These are phyloP conservation scores for Perithous albicinctus DNA, from an alignment of 2,888 invertebrate species.

Conservation along the genomic window DNA sequence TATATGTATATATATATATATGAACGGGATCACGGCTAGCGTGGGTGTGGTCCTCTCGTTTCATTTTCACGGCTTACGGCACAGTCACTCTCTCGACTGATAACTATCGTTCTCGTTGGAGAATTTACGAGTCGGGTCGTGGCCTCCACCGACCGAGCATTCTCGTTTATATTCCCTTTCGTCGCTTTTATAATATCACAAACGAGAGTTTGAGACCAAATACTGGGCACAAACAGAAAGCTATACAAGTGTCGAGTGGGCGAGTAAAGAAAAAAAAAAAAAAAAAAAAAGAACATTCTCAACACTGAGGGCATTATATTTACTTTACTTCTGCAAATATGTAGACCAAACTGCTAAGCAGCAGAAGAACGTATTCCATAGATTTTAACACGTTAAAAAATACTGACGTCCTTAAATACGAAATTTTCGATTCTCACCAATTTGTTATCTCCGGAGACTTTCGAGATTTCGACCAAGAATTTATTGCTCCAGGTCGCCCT, in stretches of 20 bases:
- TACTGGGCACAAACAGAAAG: slow-evolving; percentile 29
- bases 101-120: slow-evolving; percentile 60
- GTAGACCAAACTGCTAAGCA: too few species aligned
- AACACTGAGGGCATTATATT: background rate
- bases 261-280: slow-evolving; percentile 24
- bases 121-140: slow-evolving; percentile 59
- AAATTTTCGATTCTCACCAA: background rate
- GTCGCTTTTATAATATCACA: slow-evolving; percentile 19
- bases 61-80: slow-evolving; percentile 49
- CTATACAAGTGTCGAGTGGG: slow-evolving; percentile 43
- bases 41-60: slow-evolving; percentile 56
- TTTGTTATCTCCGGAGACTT: slow-evolving; percentile 14
- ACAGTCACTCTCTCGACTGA: slow-evolving; percentile 50
- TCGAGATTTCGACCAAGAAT: slow-evolving; percentile 22
- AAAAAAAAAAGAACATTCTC: too few species aligned
- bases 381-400: too few species aligned
- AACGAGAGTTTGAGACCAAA: slow-evolving; percentile 34
- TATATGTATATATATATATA: too few species aligned
- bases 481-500: slow-evolving; percentile 14
- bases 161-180: slow-evolving; percentile 44
- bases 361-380: too few species aligned
- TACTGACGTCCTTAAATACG: too few species aligned
- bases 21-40: slow-evolving; percentile 2
- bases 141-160: slow-evolving; percentile 51
- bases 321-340: background rate